Evolutionary conservation across 2,888 invertebrate genomes (phyloP), one percentile per base, ranked within the genome.

Genomic region (Panzeria rudis): DNA sequence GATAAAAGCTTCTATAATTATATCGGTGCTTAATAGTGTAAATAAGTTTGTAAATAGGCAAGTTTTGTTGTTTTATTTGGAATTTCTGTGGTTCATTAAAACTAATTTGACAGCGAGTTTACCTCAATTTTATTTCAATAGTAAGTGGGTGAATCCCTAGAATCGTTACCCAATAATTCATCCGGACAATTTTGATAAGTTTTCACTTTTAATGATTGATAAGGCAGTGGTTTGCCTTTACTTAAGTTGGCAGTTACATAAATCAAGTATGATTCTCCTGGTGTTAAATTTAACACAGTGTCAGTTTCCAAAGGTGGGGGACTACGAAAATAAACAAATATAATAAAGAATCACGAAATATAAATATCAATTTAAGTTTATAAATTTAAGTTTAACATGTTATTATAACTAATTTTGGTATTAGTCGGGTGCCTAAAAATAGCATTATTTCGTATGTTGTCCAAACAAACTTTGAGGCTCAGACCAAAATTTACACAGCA

Each of bases 221-320:
- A 95, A 0, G 94, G 94, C 64, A 95, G 88, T 3, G 94, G 93
- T 88, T 93, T 94, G 23, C 94, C 94, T 88, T 93, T 93, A 56
- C 93, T 93, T 79, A 94, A 93, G 84, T 93, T 93, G 3, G 94
- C 93, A 0, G 94, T 94, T 11, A 95, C 93, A 89, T 95, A 94
- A 17, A 94, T 92, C 52, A 94, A 92, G 87, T 95, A 95, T 44
- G 92, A 93, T 86, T 93, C 93, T 11, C 94, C 94, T 0, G 94
- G 93, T 77, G 92, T 92, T 47, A 95, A 89, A 78, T 94, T 93
- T 7, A 92, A 90, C 23, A 92, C 90, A 23, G 91, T 91, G 54
- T 91, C 90, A 20, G 93, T 93, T 86, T 94, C 92, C n/a, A 94
- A 92, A 80, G 90, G 88, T 83, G 77, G 78, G 32, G 89, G 89